These are phyloP conservation scores for Chamaedrilus cognettii DNA, from an alignment of 2,888 invertebrate genomes.

Conservation along the genomic window DNA sequence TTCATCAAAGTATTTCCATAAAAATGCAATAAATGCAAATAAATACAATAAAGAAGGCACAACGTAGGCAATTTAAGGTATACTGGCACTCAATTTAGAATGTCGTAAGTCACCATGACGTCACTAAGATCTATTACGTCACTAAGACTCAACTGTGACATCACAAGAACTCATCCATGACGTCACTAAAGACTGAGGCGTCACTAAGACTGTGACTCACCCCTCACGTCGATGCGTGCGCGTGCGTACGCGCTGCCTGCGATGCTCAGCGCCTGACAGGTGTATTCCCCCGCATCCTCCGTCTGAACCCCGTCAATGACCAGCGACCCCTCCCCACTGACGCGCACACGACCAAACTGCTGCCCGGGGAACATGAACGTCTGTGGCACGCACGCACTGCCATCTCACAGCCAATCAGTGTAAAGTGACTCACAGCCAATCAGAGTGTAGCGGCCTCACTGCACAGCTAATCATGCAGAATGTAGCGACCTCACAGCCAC, in stretches of 20 bases:
- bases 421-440: no score
- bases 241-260: constrained; percentile 45
- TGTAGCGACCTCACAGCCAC: no score
- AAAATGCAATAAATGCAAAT: no score
- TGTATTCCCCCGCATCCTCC: constrained; percentile 37
- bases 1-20: no score
- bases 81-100: no score
- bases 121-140: not conserved
- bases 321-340: constrained; percentile 68
- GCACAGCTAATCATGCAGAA: no score
- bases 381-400: constrained; percentile 54
- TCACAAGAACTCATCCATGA: not conserved
- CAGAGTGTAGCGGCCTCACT: no score
- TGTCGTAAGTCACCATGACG: no score
- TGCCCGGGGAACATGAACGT: constrained; percentile 59
- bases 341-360: constrained; percentile 74
- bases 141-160: not conserved
- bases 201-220: constrained; percentile 42
- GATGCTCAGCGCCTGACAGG: constrained; percentile 64
- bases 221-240: constrained; percentile 50
- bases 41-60: no score
- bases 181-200: not conserved
- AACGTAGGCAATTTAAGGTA: no score
- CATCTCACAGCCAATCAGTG: no score
- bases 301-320: constrained; percentile 35